phyloP scores from a whole-genome alignment of 2,797 vertebrate genomes.

The Sebastes iracundus region DNA sequence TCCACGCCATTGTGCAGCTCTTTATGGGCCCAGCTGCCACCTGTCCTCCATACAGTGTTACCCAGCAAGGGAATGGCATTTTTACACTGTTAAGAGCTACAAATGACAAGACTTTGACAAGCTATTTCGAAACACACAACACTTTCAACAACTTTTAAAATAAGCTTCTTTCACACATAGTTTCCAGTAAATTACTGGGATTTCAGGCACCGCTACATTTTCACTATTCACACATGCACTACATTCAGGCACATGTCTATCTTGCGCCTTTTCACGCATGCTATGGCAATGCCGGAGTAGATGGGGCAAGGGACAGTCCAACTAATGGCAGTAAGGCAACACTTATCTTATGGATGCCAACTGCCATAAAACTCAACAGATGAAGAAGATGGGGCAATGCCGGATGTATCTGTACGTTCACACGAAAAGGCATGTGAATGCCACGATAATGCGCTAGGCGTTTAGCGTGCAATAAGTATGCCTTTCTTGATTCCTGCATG shows the following conservation, averaged over 20 bases:
- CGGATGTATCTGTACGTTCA: too few species aligned
- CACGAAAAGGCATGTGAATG: too few species aligned
- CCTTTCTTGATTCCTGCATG: too few species aligned
- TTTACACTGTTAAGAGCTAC: constrained; percentile 57
- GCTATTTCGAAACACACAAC: constrained; percentile 39
- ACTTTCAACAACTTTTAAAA: constrained; percentile 15
- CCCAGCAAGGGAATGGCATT: constrained; percentile 62
- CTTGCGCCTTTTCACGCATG: background rate
- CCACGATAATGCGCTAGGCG: too few species aligned
- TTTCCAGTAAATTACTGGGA: too few species aligned
- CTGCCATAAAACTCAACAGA: too few species aligned
- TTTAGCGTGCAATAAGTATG: too few species aligned
- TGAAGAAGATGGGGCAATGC: too few species aligned
- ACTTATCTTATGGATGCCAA: background rate
- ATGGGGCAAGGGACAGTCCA: background rate
- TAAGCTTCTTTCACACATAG: background rate
- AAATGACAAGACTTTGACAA: constrained; percentile 64
- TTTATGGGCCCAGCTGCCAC: constrained; percentile 83
- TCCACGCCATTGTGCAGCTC: constrained; percentile 77
- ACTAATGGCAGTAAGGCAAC: background rate
- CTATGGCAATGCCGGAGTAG: background rate
- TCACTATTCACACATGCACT: background rate
- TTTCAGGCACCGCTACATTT: background rate
- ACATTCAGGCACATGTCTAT: background rate
- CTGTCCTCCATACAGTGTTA: constrained; percentile 76